Evolutionary conservation across 35 echinoderm and acorn worm genomes (phyloP).

Genomic region (Apostichopus californicus): DNA sequence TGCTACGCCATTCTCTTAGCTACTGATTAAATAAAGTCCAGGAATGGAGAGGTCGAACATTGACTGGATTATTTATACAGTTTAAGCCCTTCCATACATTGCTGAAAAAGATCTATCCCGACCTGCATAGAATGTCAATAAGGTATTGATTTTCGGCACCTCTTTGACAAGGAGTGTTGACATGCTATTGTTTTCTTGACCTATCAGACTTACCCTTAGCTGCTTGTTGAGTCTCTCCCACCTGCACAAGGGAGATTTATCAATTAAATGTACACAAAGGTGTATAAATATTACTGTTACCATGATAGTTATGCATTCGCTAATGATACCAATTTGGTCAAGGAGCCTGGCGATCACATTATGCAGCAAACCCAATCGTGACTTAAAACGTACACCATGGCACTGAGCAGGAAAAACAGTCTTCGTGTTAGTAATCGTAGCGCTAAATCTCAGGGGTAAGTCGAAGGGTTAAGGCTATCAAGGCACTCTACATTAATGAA

Average conservation of each 20-base stretch:
- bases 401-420: background rate
- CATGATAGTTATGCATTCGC: background rate
- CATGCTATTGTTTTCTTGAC: background rate
- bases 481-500: no score
- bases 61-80: constrained; percentile 42
- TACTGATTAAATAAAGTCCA: background rate
- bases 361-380: background rate
- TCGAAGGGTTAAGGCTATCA: background rate
- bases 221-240: background rate
- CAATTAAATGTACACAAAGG: background rate
- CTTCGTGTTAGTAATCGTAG: background rate
- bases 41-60: background rate
- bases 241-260: background rate
- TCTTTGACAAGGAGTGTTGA: constrained; percentile 1
- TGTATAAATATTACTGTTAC: background rate
- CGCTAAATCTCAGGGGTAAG: background rate
- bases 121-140: background rate
- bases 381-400: background rate
- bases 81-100: background rate
- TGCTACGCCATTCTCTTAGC: background rate
- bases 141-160: constrained; percentile 17
- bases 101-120: background rate
- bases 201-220: background rate
- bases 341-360: background rate
- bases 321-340: background rate